Percentiles rank a stretch among this genome's conserved stretches.
phyloP scores from a whole-genome alignment of 2,888 invertebrate genomes.

The Terebella lapidaria region DNA sequence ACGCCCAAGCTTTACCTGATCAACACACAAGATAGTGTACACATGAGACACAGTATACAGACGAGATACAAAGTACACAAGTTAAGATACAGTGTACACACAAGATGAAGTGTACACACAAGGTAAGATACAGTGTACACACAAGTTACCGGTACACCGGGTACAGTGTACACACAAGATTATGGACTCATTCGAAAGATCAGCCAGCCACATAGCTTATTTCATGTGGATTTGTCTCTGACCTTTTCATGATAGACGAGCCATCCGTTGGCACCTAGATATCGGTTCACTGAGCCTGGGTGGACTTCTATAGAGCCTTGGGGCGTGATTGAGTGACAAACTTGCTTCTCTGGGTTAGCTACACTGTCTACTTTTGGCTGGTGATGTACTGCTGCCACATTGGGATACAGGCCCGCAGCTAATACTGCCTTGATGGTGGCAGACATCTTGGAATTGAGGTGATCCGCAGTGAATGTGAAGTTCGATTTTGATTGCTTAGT shows the following conservation, averaged over 20 bases:
- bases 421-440: constrained; percentile 38
- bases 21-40: no score
- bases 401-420: constrained; percentile 31
- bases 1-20: not conserved
- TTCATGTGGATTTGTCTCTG: no score
- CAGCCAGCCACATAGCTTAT: no score
- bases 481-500: constrained; percentile 21
- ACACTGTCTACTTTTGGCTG: constrained; percentile 32
- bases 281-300: constrained; percentile 45
- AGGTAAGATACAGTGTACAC: no score
- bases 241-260: constrained; percentile 49
- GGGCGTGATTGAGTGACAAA: constrained; percentile 38
- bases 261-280: constrained; percentile 37
- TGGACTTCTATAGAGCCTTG: constrained; percentile 42
- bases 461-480: not conserved
- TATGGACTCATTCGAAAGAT: no score
- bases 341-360: constrained; percentile 29
- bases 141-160: no score
- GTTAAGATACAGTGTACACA: no score
- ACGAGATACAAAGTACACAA: no score
- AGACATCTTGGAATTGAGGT: constrained; percentile 27
- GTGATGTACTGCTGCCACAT: constrained; percentile 31
- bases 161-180: no score
- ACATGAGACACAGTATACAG: no score
- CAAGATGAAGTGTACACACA: no score